Evolutionary conservation across 2,797 vertebrate genomes (phyloP).

Genomic region (Coregonus sp.): DNA sequence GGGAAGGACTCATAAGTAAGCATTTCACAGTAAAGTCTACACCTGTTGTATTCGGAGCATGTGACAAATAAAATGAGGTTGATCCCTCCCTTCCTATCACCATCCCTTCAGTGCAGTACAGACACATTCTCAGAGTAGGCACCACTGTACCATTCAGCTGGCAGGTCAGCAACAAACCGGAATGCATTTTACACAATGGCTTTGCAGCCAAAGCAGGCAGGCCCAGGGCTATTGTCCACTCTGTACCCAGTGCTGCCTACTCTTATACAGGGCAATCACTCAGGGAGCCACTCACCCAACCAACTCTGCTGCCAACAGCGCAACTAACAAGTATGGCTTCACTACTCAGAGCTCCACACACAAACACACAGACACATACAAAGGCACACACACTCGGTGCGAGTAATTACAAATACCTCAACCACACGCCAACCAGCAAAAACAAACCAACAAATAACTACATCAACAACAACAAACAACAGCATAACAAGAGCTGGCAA

Average conservation of each 20-base stretch:
- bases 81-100: not conserved
- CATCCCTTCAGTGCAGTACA: constrained; percentile 1
- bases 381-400: not conserved
- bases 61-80: too few species aligned
- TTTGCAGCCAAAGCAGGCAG: constrained; percentile 21
- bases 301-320: not conserved
- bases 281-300: not conserved
- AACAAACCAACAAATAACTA: not conserved
- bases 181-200: constrained; percentile 31
- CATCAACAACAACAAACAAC: not conserved
- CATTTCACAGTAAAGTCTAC: too few species aligned
- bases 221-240: constrained; percentile 17
- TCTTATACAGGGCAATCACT: constrained; percentile 19
- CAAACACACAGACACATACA: not conserved
- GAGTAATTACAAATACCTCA: not conserved
- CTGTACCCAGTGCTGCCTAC: constrained; percentile 1
- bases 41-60: too few species aligned
- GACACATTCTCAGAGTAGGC: not conserved
- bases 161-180: not conserved
- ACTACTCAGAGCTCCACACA: not conserved
- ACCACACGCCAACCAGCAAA: not conserved
- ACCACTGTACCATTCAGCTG: constrained; percentile 4
- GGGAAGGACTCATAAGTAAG: too few species aligned
- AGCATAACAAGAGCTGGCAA: not conserved
- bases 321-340: not conserved